A percentile compares a stretch with the other conserved stretches of the same genome.
These are phyloP conservation scores for Meiosimyza platycephala DNA, from an alignment of 2,888 invertebrate species.

Conservation along the genomic window DNA sequence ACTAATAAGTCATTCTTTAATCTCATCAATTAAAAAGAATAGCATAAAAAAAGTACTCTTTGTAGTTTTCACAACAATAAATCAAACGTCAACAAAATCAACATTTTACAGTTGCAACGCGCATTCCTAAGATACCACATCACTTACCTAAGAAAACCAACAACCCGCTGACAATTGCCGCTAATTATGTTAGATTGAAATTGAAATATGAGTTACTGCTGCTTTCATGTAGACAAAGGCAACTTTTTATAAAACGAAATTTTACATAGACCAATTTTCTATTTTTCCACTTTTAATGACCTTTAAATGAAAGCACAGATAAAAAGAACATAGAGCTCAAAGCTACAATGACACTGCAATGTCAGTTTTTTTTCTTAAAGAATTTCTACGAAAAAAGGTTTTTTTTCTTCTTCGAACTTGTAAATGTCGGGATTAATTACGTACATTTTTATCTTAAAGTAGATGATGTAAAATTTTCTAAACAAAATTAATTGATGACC, in stretches of 20 bases:
- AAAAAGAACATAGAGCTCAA: neutral
- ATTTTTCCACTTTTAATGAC: neutral
- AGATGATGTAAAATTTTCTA: neutral
- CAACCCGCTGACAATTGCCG: conserved; percentile 18
- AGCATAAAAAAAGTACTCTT: too few relatives aligned
- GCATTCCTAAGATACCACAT: conserved; percentile 6
- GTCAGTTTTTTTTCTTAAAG: neutral
- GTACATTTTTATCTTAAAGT: neutral
- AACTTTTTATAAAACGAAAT: neutral
- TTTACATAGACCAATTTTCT: neutral
- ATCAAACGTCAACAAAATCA: neutral
- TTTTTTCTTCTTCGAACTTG: neutral
- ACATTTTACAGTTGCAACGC: neutral
- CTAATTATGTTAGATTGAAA: conserved; percentile 13
- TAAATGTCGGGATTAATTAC: conserved; percentile 23
- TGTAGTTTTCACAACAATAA: neutral
- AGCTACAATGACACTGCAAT: conserved; percentile 16
- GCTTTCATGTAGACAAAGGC: neutral
- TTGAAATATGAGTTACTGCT: conserved; percentile 10
- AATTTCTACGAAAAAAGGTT: neutral
- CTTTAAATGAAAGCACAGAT: neutral
- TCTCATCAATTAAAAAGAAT: too few relatives aligned
- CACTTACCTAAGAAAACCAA: neutral
- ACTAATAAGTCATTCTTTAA: too few relatives aligned
- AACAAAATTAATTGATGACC: neutral